Evolutionary conservation across 1,140 invertebrate genomes (phyloP), one percentile per base, ranked within the genome.

Genomic region (Leptopilina boulardi): DNA sequence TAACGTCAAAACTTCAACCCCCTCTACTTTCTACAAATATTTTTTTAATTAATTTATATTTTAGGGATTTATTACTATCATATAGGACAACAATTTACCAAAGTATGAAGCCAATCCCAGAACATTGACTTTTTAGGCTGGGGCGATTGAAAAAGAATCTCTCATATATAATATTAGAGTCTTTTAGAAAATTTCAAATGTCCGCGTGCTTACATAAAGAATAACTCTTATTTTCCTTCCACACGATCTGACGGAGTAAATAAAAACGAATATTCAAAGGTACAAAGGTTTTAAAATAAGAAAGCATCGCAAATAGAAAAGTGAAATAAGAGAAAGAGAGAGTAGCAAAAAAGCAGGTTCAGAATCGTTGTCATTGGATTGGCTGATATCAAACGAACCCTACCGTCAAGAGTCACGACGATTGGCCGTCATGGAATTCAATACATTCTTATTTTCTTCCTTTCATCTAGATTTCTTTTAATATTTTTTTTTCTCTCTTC

Each of bases 361-460:
- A 44, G 71, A 72, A 19, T 23, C 71, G 38, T n/a, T 44, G 23
- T 56, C 54, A 26, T 8, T 26, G 21, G 21, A 56, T 56, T 56
- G 21, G 54, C 54, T 56, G 3, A 18, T 19, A 56, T 56, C 54
- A 56, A 56, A 56, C 54, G 54, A 56, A 56, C 54, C 21, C 54
- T 56, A 34, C 10, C 9, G 54, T 56, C 21, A 56, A 23, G 54
- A 56, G 9, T 13, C 19, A 56, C 8, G 54, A 23, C 21, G 54
- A 56, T 56, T 56, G 21, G 54, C 18, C 54, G 19, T 56, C 54
- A 56, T 56, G 54, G 54, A 56, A 56, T 56, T 26, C 54, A 9
- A 56, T 56, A 56, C 21, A 56, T 73, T 54, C 41, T 73, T 51
- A 44, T 72, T 72, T 72, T 72, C 44, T 72, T 26, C 6, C 30